Percentiles rank a stretch among this genome's conserved stretches.
Evolutionary conservation across 2,888 invertebrate species (phyloP).

Genomic region (Lasiommata megera): DNA sequence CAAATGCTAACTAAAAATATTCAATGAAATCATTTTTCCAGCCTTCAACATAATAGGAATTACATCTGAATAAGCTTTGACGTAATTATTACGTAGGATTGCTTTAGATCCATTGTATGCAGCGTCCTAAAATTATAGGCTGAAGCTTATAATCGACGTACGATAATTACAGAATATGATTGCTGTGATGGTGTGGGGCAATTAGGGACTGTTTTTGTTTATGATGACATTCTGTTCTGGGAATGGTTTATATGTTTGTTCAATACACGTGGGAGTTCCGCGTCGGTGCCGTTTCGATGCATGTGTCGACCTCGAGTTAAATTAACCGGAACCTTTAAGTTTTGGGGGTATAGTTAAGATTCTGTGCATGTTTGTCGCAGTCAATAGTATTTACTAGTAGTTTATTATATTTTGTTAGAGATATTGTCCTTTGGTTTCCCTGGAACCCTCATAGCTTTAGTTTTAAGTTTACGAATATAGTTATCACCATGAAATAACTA

Average conservation of each 20-base stretch:
- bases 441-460: not conserved
- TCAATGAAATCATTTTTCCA: too few species aligned
- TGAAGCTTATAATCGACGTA: constrained; percentile 8
- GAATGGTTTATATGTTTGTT: constrained; percentile 56
- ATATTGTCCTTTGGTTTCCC: too few species aligned
- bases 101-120: constrained; percentile 22
- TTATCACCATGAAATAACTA: too few species aligned
- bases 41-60: too few species aligned
- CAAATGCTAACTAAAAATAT: too few species aligned
- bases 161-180: constrained; percentile 36
- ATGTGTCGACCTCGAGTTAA: constrained; percentile 71
- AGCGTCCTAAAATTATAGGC: constrained; percentile 20
- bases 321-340: constrained; percentile 70
- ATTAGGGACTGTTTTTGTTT: constrained; percentile 65
- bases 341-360: constrained; percentile 71
- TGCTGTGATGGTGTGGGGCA: constrained; percentile 48
- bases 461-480: constrained; percentile 13
- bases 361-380: constrained; percentile 62
- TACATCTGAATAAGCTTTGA: not conserved
- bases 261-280: constrained; percentile 67
- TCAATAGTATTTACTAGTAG: constrained; percentile 19
- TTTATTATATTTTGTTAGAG: too few species aligned
- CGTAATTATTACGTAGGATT: not conserved
- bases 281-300: constrained; percentile 54
- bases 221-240: constrained; percentile 70